Conservation (phyloP, 1,140 invertebrate genomes). For the Dendroctonus ponderosae region DNA sequence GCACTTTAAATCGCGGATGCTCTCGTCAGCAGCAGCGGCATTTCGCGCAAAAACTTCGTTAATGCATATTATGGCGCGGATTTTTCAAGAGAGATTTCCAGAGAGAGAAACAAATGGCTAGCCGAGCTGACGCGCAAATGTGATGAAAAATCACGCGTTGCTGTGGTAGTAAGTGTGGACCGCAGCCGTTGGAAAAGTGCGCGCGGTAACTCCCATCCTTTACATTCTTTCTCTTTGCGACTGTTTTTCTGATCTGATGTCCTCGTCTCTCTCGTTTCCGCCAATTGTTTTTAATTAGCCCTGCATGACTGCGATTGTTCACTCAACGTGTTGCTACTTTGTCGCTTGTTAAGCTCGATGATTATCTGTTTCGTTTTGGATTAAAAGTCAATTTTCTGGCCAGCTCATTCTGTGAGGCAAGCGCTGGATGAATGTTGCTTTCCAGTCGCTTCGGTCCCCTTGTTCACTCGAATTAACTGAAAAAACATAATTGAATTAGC, state of each 20-base stretch:
- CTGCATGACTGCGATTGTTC: slow-evolving; percentile 31
- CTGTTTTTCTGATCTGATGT: slow-evolving; percentile 45
- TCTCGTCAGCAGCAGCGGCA: neutral
- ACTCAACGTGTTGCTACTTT: slow-evolving; percentile 32
- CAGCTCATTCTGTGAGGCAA: slow-evolving; percentile 12
- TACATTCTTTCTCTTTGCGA: slow-evolving; percentile 38
- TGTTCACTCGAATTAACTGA: slow-evolving; percentile 1
- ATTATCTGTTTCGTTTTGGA: slow-evolving; percentile 31
- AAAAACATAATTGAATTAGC: slow-evolving; percentile 14
- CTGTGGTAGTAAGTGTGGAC: slow-evolving; percentile 43
- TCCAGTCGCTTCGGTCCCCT: slow-evolving; percentile 1
- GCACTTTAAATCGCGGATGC: too few species aligned
- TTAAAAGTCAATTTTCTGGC: slow-evolving; percentile 36
- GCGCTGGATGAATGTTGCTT: slow-evolving; percentile 3
- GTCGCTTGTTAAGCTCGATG: slow-evolving; percentile 31
- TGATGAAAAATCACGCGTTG: slow-evolving; percentile 50
- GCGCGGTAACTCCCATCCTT: slow-evolving; percentile 44
- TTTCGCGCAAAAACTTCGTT: slow-evolving; percentile 16
- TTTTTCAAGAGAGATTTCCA: slow-evolving; percentile 26
- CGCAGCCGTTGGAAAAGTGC: slow-evolving; percentile 48
- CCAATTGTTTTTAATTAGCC: slow-evolving; percentile 39
- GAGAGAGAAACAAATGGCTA: slow-evolving; percentile 17
- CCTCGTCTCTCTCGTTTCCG: slow-evolving; percentile 33
- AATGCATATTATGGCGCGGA: slow-evolving; percentile 16
- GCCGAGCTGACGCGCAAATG: slow-evolving; percentile 39